phyloP scores from a whole-genome alignment of 2,113 vertebrate genomes.

The human (Homo sapiens) region GRCh38 chr2:167402001-167402500 shows the following conservation, averaged over 20 bases:
- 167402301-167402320: not conserved
- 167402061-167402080: not conserved
- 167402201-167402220: not conserved
- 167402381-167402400: not conserved
- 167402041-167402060: slow-evolving; percentile 33
- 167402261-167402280: not conserved
- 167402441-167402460: not conserved
- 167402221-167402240: not conserved
- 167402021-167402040: not conserved
- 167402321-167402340: not conserved
- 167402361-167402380: not conserved
- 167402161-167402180: not conserved
- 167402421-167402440: not conserved
- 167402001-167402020: not conserved
- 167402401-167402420: not conserved
- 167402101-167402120: not conserved
- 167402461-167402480: not conserved
- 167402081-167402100: not conserved
- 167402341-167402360: not conserved
- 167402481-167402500: not conserved
- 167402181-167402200: not conserved
- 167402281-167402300: not conserved
- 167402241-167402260: not conserved
- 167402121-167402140: not conserved
- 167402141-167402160: not conserved